phyloP scores from a whole-genome alignment of 2,888 invertebrate species.

The Nebria salina region DNA sequence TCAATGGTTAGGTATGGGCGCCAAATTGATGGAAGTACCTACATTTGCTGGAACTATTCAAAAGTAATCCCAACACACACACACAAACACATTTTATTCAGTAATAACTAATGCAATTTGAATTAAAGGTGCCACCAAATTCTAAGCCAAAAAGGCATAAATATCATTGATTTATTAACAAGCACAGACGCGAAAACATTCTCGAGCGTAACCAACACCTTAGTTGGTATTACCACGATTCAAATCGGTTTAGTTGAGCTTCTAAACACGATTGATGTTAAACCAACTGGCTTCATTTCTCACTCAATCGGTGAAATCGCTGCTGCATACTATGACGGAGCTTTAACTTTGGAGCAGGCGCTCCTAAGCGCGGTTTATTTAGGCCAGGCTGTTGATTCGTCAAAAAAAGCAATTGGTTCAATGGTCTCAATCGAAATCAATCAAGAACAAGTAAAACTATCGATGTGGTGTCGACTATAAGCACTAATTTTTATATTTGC shows the following conservation, averaged over 20 bases:
- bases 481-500: constrained; percentile 14
- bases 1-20: constrained; percentile 88
- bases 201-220: constrained; percentile 75
- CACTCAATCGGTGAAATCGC: constrained; percentile 92
- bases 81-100: not conserved
- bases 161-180: constrained; percentile 72
- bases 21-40: constrained; percentile 77
- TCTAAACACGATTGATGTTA: constrained; percentile 63
- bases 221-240: constrained; percentile 79
- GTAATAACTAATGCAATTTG: not conserved
- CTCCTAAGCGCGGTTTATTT: constrained; percentile 87
- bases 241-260: constrained; percentile 65
- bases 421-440: constrained; percentile 81
- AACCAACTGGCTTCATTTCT: constrained; percentile 59
- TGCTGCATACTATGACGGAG: constrained; percentile 91
- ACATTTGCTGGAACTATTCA: constrained; percentile 77
- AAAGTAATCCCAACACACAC: constrained; percentile 56
- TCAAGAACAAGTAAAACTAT: constrained; percentile 29
- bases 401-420: constrained; percentile 72
- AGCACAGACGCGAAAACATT: constrained; percentile 71
- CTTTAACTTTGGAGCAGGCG: constrained; percentile 83
- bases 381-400: constrained; percentile 72
- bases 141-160: constrained; percentile 71
- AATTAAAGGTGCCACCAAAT: constrained; percentile 67
- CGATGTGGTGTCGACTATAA: not conserved